Percentiles rank a stretch among this genome's conserved stretches.
Evolutionary conservation across 2,888 invertebrate genomes (phyloP).

Genomic region (Drosophila lacicola): DNA sequence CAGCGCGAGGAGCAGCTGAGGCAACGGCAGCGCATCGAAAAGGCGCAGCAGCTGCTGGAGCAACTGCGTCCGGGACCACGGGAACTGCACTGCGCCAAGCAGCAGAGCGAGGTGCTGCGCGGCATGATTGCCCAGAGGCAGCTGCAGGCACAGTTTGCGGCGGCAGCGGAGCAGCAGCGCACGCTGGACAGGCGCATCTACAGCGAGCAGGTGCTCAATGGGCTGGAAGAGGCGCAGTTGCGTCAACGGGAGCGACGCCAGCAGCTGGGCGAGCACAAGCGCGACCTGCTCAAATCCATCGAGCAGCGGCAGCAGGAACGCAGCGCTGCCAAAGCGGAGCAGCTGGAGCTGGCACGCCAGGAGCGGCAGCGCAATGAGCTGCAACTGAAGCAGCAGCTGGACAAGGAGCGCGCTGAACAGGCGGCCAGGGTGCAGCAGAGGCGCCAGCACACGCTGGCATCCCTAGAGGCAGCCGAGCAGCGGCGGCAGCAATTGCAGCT

Average conservation of each 20-base stretch:
- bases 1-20: slow-evolving; percentile 81
- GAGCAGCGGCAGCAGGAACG: slow-evolving; percentile 74
- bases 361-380: slow-evolving; percentile 73
- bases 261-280: slow-evolving; percentile 75
- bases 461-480: slow-evolving; percentile 65
- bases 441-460: slow-evolving; percentile 64
- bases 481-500: slow-evolving; percentile 64
- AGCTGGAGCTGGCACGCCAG: slow-evolving; percentile 57
- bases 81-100: slow-evolving; percentile 82
- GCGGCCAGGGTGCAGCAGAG: slow-evolving; percentile 76
- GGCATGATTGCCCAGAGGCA: slow-evolving; percentile 80
- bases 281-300: slow-evolving; percentile 75
- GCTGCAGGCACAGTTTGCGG: slow-evolving; percentile 75
- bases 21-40: slow-evolving; percentile 75
- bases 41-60: slow-evolving; percentile 80
- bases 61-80: slow-evolving; percentile 82
- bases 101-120: slow-evolving; percentile 83
- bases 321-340: slow-evolving; percentile 54
- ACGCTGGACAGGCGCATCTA: slow-evolving; percentile 79
- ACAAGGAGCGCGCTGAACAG: slow-evolving; percentile 80
- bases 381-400: slow-evolving; percentile 81
- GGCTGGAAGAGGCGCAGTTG: slow-evolving; percentile 82
- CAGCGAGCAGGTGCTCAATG: slow-evolving; percentile 82
- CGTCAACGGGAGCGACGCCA: slow-evolving; percentile 75
- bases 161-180: slow-evolving; percentile 68